Conservation (phyloP, 2,113 vertebrate species). For the Zosterops borbonicus region DNA sequence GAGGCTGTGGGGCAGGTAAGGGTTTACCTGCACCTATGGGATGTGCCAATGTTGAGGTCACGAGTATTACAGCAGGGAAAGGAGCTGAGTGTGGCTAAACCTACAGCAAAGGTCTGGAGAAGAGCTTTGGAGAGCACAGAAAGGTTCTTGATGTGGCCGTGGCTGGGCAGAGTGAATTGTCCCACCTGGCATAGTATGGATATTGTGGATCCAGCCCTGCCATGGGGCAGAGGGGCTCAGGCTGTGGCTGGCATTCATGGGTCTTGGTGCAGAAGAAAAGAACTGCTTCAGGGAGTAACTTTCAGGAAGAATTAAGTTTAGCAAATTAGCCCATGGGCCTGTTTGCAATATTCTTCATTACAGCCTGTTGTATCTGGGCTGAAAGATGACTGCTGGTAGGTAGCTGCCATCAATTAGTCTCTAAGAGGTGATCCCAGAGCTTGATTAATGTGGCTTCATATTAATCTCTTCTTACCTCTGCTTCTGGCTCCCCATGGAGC, state of each 20-base stretch:
- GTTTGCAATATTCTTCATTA: background rate
- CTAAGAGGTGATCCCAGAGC: background rate
- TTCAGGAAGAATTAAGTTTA: background rate
- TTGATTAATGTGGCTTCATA: background rate
- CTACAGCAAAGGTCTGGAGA: background rate
- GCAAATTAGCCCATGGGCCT: background rate
- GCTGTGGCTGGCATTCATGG: fast-evolving
- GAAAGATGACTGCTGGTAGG: background rate
- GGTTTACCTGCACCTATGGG: background rate
- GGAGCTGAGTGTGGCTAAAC: background rate
- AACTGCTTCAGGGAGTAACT: background rate
- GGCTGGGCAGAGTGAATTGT: background rate
- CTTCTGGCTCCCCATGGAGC: background rate
- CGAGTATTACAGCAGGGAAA: background rate
- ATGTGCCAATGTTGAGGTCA: background rate
- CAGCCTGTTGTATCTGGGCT: background rate
- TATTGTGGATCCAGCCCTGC: background rate
- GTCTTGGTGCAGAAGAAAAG: background rate
- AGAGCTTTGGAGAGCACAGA: background rate
- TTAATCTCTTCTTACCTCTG: background rate
- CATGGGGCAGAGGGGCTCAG: background rate
- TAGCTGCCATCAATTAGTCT: background rate
- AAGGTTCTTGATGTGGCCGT: background rate
- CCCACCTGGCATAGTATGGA: background rate
- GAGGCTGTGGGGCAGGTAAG: background rate